Evolutionary conservation across 2,888 invertebrate genomes (phyloP).

Genomic region (Platerodrilus igneus): DNA sequence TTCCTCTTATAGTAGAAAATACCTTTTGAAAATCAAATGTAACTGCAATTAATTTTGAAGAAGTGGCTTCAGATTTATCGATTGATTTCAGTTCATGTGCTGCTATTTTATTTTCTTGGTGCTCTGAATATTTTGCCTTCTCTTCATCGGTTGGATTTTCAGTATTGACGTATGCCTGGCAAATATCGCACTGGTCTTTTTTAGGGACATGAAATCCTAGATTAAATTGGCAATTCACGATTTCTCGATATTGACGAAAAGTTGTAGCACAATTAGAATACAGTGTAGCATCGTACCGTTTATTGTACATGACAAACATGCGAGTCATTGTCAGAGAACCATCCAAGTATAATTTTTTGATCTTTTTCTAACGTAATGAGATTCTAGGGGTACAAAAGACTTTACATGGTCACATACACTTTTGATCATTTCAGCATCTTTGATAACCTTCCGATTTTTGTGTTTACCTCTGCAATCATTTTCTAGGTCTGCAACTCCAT

Average conservation of each 20-base stretch:
- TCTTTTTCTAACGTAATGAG: neutral
- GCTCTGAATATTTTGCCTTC: too few relatives aligned
- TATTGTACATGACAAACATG: neutral
- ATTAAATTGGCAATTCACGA: too few relatives aligned
- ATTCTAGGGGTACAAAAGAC: neutral
- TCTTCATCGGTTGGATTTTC: too few relatives aligned
- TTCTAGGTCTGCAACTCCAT: neutral
- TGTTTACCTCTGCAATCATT: neutral
- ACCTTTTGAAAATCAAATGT: too few relatives aligned
- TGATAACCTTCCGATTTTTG: neutral
- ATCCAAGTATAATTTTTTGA: neutral
- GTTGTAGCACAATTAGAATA: neutral
- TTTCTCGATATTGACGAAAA: neutral
- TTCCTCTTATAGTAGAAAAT: too few relatives aligned
- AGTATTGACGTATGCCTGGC: too few relatives aligned
- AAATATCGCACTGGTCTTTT: too few relatives aligned
- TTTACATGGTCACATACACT: neutral
- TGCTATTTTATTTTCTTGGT: too few relatives aligned
- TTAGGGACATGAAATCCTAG: too few relatives aligned
- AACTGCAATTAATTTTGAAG: too few relatives aligned
- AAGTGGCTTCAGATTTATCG: too few relatives aligned
- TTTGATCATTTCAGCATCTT: neutral
- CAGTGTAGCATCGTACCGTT: neutral
- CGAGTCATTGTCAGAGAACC: neutral
- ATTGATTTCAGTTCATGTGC: too few relatives aligned